A percentile compares a stretch with the other conserved stretches of the same genome.
Evolutionary conservation across 2,888 invertebrate genomes (phyloP).

Genomic region (Cephus rjabovi): DNA sequence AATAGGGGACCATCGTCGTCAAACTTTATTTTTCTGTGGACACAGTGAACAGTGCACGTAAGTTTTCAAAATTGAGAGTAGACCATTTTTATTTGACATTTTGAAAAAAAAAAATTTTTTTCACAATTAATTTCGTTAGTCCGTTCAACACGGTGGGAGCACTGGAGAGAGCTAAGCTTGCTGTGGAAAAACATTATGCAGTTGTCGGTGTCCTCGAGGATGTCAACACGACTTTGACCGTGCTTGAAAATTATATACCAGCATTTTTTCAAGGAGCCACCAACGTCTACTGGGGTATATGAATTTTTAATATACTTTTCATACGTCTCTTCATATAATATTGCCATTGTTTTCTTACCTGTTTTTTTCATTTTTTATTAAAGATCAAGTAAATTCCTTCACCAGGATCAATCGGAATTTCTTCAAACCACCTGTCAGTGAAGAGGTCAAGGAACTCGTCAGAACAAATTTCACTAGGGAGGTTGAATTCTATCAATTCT

Average conservation of each 20-base stretch:
- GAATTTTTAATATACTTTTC: not conserved
- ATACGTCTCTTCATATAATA: not conserved
- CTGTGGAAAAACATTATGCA: constrained; percentile 88
- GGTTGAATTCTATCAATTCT: constrained; percentile 93
- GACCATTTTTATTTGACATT: not conserved
- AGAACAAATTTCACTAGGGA: constrained; percentile 88
- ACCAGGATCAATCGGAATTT: constrained; percentile 86
- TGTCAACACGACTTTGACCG: constrained; percentile 85
- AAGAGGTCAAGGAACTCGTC: constrained; percentile 87
- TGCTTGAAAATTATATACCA: constrained; percentile 88
- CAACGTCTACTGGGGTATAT: constrained; percentile 81
- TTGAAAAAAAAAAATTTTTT: not conserved
- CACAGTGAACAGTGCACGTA: constrained; percentile 89
- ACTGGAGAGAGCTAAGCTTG: constrained; percentile 84
- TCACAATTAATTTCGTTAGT: constrained; percentile 66
- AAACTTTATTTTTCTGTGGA: constrained; percentile 91
- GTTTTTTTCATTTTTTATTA: constrained; percentile 44
- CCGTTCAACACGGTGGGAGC: constrained; percentile 89
- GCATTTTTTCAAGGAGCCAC: constrained; percentile 85
- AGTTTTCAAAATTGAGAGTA: constrained; percentile 54
- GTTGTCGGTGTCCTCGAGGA: constrained; percentile 92
- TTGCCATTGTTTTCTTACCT: not conserved
- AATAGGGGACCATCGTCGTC: constrained; percentile 88
- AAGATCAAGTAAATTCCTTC: constrained; percentile 81
- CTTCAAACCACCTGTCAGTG: constrained; percentile 89